Percentiles rank a stretch among this genome's conserved stretches.
These are phyloP conservation scores for Meloe dianella DNA, from an alignment of 2,888 invertebrate species.

Conservation along the genomic window DNA sequence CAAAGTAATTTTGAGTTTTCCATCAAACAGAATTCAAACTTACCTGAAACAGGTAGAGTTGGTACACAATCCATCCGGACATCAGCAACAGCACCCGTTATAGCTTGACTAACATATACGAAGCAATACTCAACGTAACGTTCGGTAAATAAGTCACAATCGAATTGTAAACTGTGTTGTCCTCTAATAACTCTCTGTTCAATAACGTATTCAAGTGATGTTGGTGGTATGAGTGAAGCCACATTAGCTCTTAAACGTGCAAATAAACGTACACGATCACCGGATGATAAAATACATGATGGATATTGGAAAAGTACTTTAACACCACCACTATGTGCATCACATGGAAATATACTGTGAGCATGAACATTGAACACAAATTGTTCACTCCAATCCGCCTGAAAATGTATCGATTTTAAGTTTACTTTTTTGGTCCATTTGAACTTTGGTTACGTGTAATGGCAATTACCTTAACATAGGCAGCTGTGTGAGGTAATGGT, in stretches of 20 bases:
- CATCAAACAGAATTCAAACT: conserved; percentile 42
- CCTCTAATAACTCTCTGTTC: conserved; percentile 72
- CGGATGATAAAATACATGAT: conserved; percentile 76
- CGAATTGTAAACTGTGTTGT: conserved; percentile 77
- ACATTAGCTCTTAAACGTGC: conserved; percentile 76
- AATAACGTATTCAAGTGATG: conserved; percentile 68
- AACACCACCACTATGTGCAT: conserved; percentile 72
- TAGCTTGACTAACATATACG: conserved; percentile 84
- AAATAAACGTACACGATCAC: conserved; percentile 80
- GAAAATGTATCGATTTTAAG: conserved; percentile 35
- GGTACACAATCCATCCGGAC: conserved; percentile 86
- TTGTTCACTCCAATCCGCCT: conserved; percentile 86
- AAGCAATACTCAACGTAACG: conserved; percentile 87
- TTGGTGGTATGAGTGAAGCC: conserved; percentile 70
- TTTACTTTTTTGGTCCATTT: background rate
- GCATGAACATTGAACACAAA: conserved; percentile 86
- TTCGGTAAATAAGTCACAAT: conserved; percentile 83
- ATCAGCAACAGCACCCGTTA: conserved; percentile 83
- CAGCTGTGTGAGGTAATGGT: conserved; percentile 69
- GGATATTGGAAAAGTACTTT: conserved; percentile 85
- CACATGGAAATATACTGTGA: conserved; percentile 83
- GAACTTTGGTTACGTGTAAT: background rate
- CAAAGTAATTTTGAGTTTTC: too few relatives aligned
- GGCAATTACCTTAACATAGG: conserved; percentile 70
- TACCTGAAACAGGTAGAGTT: conserved; percentile 80